Base-by-base conservation (phyloP, 1,140 invertebrate genomes). In the Solen grandis region DNA sequence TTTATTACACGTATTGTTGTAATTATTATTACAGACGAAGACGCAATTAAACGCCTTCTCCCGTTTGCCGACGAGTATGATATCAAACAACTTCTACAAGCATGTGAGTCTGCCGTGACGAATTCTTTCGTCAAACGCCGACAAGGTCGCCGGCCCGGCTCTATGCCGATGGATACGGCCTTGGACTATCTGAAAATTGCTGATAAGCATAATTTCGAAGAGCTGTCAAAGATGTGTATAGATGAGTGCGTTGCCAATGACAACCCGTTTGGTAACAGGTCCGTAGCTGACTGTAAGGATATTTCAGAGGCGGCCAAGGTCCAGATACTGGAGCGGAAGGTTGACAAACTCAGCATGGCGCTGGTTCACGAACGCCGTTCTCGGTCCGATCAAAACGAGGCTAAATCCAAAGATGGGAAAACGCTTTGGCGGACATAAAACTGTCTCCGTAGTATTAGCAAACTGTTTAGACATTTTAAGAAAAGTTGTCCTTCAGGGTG, bases 201-300 rank as follows among this genome's bases (percentile, higher is more conserved):
- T 50, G 74, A 77, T 38, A 77, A 77, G 68, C 55, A 68, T 27
- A 16, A 65, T 35, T 25, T 77, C 14, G 46, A 38, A 14, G 63
- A 36, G 5, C 50, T 77, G n/a, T 31, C 38, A 4, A 41, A 55
- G 35, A 68, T 77, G 62, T 77, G 74, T 52, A 29, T 31, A 13
- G 62, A 55, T 0, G 74, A 77, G 57, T 29, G 62, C 16, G 62
- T 77, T 1, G 62, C 74, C n/a, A 77, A 55, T 38, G 63, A 77
- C 41, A 68, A 65, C 33, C 73, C 73, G 27, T 66, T 38, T 22
- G 68, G 19, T 33, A 36, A 46, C 36, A 65, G 35, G 10, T 13
- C 29, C 10, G 13, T 77, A 5, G 22, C 33, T 19, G 63, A 66
- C n/a, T 4, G 13, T 13, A n/a, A 36, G 19, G 74, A 68, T 13